These are phyloP conservation scores for Catocala nupta DNA, from an alignment of 2,888 invertebrate genomes.

Conservation along the genomic window DNA sequence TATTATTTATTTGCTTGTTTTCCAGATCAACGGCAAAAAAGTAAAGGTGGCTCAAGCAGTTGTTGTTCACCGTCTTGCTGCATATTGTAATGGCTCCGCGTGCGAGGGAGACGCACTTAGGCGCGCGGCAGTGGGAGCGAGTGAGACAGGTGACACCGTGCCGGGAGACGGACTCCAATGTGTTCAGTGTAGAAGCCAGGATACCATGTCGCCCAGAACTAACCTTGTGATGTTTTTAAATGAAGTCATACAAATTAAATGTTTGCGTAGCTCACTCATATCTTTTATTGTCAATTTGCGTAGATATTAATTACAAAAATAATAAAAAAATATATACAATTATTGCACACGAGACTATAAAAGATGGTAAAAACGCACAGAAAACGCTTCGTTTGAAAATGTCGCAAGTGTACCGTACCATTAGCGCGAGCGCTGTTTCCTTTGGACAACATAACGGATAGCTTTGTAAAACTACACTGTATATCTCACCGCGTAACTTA, in stretches of 20 bases:
- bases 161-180: conserved; percentile 74
- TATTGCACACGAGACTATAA: conserved; percentile 53
- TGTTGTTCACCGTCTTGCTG: conserved; percentile 97
- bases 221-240: conserved; percentile 75
- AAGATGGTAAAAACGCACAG: conserved; percentile 65
- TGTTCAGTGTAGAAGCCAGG: conserved; percentile 77
- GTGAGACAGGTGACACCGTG: conserved; percentile 64
- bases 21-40: conserved; percentile 98
- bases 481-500: conserved; percentile 77
- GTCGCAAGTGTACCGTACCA: conserved; percentile 63
- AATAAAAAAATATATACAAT: conserved; percentile 28
- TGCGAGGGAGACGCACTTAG: conserved; percentile 58
- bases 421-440: conserved; percentile 47
- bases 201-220: conserved; percentile 66
- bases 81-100: conserved; percentile 92
- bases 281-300: conserved; percentile 57
- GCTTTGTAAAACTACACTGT: conserved; percentile 72
- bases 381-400: conserved; percentile 67
- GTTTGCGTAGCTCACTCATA: conserved; percentile 52
- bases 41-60: conserved; percentile 97
- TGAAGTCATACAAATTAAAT: conserved; percentile 54
- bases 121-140: conserved; percentile 61
- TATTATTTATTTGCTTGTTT: conserved; percentile 57
- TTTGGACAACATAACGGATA: conserved; percentile 63
- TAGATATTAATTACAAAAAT: conserved; percentile 42